Evolutionary conservation across 2,888 invertebrate species (phyloP), one percentile per base, ranked within the genome.

Genomic region (Muschampia plurimacula): DNA sequence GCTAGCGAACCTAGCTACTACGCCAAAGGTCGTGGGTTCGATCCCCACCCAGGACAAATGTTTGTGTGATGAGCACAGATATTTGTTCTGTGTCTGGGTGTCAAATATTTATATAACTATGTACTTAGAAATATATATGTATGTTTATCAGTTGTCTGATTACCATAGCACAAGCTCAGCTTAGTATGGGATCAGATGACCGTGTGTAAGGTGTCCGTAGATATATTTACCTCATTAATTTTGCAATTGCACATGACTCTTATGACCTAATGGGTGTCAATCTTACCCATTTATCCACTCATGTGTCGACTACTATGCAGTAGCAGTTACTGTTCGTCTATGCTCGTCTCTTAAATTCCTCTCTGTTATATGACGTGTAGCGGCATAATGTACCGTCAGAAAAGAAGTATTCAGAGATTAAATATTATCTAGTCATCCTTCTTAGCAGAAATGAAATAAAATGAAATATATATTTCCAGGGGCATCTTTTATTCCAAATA

Each of bases 401-500:
- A 59, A 60, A 60, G 60, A 32, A n/a, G 22, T n/a, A 36, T 60
- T n/a, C 36, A 36, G 36, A 28, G 55, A 57, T 57, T 57, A 28
- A 60, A 36, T 60, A 60, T 60, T 36, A 36, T 36, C 6, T n/a
- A 36, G 36, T 59, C 28, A 12, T 13, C 5, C 32, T 13, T n/a
- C n/a, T 28, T 59, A 3, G 7, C 7, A 60, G 60, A 39, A 71
- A 66, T 66, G 49, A 39, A 71, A 70, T 15, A 65, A 60, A 66
- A 71, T 71, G 59, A 39, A 71, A 22, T 22, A 22, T 22, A 59
- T 49, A 49, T 66, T 46, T 66, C 59, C 39, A 60, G 46, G 46
- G 65, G 60, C 59, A 49, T 71, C 65, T 71, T 71, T 66, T 66
- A 59, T 66, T 66, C 59, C 65, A 39, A 70, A 59, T 71, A 64